Conservation (phyloP, 2,113 vertebrate species). For the Gallinago jamesoni region DNA sequence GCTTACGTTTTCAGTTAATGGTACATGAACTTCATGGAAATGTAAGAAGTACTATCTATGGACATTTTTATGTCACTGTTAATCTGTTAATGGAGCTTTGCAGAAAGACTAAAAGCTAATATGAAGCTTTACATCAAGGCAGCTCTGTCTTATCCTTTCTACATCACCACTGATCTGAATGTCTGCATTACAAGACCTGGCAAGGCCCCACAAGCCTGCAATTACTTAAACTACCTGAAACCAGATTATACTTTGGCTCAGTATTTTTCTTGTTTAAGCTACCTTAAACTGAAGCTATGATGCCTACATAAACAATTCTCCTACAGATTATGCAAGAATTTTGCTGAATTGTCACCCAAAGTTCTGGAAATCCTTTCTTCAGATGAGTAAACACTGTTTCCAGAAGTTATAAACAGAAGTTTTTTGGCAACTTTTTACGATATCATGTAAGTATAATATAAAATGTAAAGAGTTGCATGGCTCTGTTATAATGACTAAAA, state of each 20-base stretch:
- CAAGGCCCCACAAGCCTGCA: conserved; percentile 44
- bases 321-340: neutral
- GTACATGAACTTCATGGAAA: neutral
- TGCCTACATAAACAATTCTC: neutral
- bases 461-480: neutral
- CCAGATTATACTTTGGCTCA: conserved; percentile 11
- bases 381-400: neutral
- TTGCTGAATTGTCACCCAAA: neutral
- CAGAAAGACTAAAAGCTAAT: neutral
- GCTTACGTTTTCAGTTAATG: neutral
- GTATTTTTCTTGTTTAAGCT: conserved; percentile 11
- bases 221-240: conserved; percentile 45
- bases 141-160: neutral
- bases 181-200: conserved; percentile 14
- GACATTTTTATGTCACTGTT: neutral
- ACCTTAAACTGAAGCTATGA: conserved; percentile 15
- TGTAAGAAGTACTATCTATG: neutral
- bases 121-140: neutral
- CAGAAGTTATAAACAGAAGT: neutral
- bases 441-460: neutral
- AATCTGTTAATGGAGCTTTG: neutral
- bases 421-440: neutral
- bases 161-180: neutral
- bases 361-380: neutral
- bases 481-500: neutral